Conservation (phyloP, 2,113 vertebrate species). For the Numida meleagris region DNA sequence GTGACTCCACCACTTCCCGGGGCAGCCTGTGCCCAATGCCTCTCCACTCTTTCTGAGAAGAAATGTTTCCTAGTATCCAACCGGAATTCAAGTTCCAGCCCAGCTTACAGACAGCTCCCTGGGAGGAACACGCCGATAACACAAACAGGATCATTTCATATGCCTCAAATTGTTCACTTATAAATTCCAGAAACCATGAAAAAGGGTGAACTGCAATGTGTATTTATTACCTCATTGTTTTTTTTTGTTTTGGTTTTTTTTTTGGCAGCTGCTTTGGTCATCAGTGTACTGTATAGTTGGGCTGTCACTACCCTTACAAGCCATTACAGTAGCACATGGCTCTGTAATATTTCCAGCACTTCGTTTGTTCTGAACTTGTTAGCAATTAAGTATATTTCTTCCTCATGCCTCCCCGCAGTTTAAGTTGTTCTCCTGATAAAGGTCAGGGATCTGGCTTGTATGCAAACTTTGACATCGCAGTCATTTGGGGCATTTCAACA, state of each 20-base stretch:
- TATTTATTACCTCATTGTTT: not conserved
- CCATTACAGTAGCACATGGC: not conserved
- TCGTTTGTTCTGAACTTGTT: rapidly evolving
- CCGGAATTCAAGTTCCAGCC: not conserved
- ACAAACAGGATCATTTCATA: not conserved
- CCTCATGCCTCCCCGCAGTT: not conserved
- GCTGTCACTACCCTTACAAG: not conserved
- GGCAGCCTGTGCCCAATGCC: too few species aligned
- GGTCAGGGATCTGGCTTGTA: not conserved
- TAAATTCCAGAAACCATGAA: not conserved
- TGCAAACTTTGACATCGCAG: not conserved
- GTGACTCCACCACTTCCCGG: too few species aligned
- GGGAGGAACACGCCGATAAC: not conserved
- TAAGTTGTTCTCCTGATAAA: not conserved
- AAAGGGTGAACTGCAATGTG: not conserved
- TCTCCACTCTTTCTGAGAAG: too few species aligned
- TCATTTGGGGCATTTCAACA: not conserved
- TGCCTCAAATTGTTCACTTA: not conserved
- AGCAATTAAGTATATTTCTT: not conserved
- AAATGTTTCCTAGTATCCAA: too few species aligned
- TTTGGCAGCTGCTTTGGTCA: not conserved
- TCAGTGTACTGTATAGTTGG: not conserved
- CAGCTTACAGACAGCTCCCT: not conserved
- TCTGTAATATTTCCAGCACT: not conserved
- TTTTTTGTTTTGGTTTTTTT: not conserved